Conservation (phyloP, 2,888 invertebrate genomes). For the Patella ulyssiponensis region DNA sequence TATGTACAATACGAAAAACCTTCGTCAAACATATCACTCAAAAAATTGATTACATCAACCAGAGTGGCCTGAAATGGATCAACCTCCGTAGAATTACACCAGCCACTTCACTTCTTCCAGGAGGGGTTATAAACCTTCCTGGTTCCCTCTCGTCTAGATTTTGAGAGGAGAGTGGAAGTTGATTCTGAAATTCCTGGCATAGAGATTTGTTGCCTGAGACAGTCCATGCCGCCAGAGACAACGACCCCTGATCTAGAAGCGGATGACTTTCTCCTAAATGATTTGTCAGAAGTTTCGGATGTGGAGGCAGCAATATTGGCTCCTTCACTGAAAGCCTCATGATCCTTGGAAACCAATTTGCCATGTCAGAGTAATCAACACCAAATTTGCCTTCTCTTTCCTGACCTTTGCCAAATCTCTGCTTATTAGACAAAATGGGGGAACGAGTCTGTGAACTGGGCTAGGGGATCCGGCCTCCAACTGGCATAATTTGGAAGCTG, state of each 20-base stretch:
- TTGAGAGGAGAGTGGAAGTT: conserved; percentile 22
- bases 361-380: conserved; percentile 25
- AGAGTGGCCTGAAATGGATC: conserved; percentile 28
- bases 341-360: conserved; percentile 23
- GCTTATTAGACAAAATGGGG: conserved; percentile 10
- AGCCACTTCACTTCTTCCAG: conserved; percentile 28
- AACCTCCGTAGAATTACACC: conserved; percentile 25
- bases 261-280: conserved; percentile 17
- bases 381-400: conserved; percentile 13
- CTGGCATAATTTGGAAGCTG: conserved; percentile 15
- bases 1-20: conserved; percentile 1
- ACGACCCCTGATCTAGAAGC: not conserved
- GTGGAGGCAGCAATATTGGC: conserved; percentile 21
- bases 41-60: conserved; percentile 20
- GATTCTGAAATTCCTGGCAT: conserved; percentile 19
- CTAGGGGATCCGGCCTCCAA: conserved; percentile 20
- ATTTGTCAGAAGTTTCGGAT: not conserved
- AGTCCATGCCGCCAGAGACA: conserved; percentile 22
- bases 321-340: conserved; percentile 14
- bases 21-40: conserved; percentile 11
- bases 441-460: conserved; percentile 12
- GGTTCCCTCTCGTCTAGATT: conserved; percentile 13
- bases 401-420: not conserved
- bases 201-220: conserved; percentile 17
- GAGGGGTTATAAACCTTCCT: conserved; percentile 24